Evolutionary conservation across 2,888 invertebrate species (phyloP).

Genomic region (Drosophila putrida): DNA sequence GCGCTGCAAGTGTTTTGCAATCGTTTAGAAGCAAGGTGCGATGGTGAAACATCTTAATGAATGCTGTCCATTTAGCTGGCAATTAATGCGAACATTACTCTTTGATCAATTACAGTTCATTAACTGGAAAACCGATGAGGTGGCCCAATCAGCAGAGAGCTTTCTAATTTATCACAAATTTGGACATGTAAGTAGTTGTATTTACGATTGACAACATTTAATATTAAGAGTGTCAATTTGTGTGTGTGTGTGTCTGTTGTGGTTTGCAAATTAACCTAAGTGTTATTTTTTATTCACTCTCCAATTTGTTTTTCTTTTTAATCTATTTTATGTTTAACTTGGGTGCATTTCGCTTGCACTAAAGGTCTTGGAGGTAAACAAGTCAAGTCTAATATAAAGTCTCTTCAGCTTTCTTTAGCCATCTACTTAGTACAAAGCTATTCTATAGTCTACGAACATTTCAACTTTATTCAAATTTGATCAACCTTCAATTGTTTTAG

Average conservation of each 20-base stretch:
- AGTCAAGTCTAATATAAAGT: conserved; percentile 47
- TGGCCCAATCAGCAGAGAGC: conserved; percentile 94
- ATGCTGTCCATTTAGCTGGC: not conserved
- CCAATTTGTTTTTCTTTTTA: conserved; percentile 37
- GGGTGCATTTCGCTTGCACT: conserved; percentile 44
- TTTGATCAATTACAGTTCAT: conserved; percentile 88
- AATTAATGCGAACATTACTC: conserved; percentile 40
- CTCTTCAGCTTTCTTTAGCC: conserved; percentile 42
- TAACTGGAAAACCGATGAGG: conserved; percentile 93
- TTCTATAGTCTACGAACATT: conserved; percentile 24
- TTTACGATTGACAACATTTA: conserved; percentile 7
- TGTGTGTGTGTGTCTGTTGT: conserved; percentile 45
- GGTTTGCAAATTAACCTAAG: conserved; percentile 44
- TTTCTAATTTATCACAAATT: conserved; percentile 96
- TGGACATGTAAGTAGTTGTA: conserved; percentile 91
- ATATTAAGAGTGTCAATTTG: conserved; percentile 10
- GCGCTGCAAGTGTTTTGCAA: conserved; percentile 94
- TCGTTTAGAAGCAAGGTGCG: conserved; percentile 92
- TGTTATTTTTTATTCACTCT: conserved; percentile 60
- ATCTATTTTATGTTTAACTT: conserved; percentile 67
- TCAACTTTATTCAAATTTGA: conserved; percentile 29
- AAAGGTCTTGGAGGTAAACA: conserved; percentile 82
- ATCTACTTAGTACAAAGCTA: conserved; percentile 14
- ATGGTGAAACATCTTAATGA: not conserved
- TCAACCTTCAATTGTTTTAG: conserved; percentile 34